These are phyloP conservation scores for Peromyscus nudipes DNA, from an alignment of 2,797 vertebrate species.

Conservation along the genomic window DNA sequence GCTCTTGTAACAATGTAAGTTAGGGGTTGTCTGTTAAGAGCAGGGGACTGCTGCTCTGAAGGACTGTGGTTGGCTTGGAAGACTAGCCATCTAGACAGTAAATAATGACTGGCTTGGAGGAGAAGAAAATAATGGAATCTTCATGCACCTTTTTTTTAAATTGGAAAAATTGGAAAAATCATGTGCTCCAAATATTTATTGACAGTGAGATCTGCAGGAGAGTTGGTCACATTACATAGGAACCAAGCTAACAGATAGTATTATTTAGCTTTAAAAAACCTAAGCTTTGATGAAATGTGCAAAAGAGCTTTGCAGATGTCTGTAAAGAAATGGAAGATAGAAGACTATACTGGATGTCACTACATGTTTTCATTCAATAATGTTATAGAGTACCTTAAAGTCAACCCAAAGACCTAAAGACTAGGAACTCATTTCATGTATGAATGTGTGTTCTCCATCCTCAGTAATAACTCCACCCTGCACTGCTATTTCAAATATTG, in stretches of 20 bases:
- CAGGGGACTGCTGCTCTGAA: neutral
- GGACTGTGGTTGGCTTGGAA: neutral
- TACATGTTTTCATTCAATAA: neutral
- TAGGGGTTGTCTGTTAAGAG: neutral
- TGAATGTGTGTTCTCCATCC: neutral
- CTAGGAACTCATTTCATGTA: neutral
- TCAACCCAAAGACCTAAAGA: neutral
- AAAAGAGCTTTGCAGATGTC: neutral
- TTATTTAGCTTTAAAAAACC: constrained; percentile 13
- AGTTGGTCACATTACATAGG: neutral
- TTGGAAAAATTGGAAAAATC: neutral
- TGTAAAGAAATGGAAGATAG: neutral
- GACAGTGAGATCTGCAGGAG: neutral
- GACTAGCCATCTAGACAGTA: neutral
- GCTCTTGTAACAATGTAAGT: neutral
- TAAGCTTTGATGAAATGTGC: neutral
- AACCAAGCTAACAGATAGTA: neutral
- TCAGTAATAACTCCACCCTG: neutral
- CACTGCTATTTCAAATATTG: neutral
- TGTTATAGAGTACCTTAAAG: neutral
- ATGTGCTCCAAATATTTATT: neutral
- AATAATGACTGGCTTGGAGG: neutral
- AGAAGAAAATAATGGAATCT: neutral
- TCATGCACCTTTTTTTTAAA: neutral
- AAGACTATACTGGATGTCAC: neutral